phyloP scores from a whole-genome alignment of 2,113 vertebrate species.

The Petroica traversi region DNA sequence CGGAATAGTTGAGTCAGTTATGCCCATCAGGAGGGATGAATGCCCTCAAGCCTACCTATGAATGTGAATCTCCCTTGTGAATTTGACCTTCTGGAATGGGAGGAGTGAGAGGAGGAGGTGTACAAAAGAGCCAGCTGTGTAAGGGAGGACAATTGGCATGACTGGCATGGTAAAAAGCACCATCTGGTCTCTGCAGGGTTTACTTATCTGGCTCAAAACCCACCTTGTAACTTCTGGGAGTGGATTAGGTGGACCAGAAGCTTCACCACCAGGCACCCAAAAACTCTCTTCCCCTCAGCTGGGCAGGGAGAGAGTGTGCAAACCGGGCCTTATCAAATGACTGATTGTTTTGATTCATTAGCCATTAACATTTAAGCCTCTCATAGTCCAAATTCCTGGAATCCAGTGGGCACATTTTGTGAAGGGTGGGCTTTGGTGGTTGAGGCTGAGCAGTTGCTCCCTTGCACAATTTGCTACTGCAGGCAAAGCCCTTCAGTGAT shows the following conservation, averaged over 20 bases:
- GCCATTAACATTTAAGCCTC: not conserved
- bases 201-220: not conserved
- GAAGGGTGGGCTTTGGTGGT: not conserved
- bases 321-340: not conserved
- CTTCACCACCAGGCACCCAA: no score
- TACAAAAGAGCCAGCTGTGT: not conserved
- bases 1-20: accelerated
- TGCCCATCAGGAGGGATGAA: not conserved
- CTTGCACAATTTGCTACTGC: not conserved
- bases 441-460: not conserved
- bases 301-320: not conserved
- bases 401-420: not conserved
- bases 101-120: not conserved
- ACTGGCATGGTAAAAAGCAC: not conserved
- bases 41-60: not conserved
- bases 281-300: not conserved
- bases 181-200: not conserved
- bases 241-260: not conserved
- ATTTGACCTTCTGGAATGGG: not conserved
- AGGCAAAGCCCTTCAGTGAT: not conserved
- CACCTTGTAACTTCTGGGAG: not conserved
- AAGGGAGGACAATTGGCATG: not conserved
- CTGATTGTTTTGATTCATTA: not conserved
- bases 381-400: not conserved
- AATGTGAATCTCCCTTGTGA: not conserved